A percentile compares a stretch with the other conserved stretches of the same genome.
Conservation (phyloP, 30 jellyfish, hydroid and myxozoan genomes). For the Turritopsis dohrnii region DNA sequence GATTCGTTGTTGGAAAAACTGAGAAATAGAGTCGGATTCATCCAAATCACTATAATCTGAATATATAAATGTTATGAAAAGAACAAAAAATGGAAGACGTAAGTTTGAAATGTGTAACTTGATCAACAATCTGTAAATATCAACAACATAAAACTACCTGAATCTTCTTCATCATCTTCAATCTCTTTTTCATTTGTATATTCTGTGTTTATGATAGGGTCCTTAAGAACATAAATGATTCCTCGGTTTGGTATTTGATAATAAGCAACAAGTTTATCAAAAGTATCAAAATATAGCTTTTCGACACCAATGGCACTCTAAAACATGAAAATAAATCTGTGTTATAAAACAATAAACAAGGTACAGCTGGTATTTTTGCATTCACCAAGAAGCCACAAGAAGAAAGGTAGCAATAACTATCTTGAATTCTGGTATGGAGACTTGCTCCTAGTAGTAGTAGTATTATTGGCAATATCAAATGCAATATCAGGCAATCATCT, state of each 20-base stretch:
- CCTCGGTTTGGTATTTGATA: conserved; percentile 45
- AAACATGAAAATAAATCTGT: background rate
- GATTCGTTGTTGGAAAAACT: conserved; percentile 51
- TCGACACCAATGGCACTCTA: conserved; percentile 47
- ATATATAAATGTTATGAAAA: background rate
- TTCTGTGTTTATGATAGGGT: conserved; percentile 8
- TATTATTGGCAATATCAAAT: no score
- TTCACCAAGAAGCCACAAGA: no score
- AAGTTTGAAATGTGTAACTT: background rate
- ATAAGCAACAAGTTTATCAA: conserved; percentile 49
- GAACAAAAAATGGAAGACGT: background rate
- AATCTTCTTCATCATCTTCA: conserved; percentile 33
- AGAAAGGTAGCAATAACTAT: no score
- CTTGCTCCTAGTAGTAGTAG: no score
- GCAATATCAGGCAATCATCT: no score
- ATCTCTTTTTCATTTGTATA: conserved; percentile 28
- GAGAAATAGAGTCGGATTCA: conserved; percentile 24
- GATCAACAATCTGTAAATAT: background rate
- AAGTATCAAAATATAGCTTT: conserved; percentile 56
- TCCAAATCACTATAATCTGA: conserved; percentile 8
- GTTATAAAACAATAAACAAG: no score
- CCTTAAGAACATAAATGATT: conserved; percentile 21
- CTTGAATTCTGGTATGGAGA: no score
- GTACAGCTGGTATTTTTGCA: no score
- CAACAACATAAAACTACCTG: background rate